Conservation (phyloP, 2,888 invertebrate genomes). For the Octodonta nipae region DNA sequence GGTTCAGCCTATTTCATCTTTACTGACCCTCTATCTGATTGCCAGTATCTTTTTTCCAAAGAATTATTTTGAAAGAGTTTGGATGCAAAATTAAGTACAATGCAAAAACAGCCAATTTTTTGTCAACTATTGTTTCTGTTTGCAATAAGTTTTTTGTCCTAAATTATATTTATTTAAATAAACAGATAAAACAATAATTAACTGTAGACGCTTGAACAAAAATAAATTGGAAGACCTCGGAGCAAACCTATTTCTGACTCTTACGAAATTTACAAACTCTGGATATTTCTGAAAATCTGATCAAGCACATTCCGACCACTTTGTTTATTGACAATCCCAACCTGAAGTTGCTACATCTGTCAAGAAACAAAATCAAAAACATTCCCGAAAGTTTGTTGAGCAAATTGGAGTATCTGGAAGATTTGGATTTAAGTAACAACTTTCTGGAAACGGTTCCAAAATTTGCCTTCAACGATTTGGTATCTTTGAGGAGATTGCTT, state of each 20-base stretch:
- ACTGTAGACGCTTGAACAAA: constrained; percentile 51
- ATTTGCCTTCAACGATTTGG: constrained; percentile 42
- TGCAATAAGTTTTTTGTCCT: constrained; percentile 4
- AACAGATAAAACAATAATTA: constrained; percentile 10
- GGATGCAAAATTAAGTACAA: no score
- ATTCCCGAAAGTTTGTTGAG: constrained; percentile 46
- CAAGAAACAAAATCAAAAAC: constrained; percentile 48
- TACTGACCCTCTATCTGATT: no score
- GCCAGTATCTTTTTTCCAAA: no score
- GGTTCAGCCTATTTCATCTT: no score
- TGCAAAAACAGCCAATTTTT: no score
- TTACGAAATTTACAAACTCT: constrained; percentile 53
- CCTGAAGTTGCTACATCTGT: constrained; percentile 50
- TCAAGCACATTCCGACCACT: constrained; percentile 43
- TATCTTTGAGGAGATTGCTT: constrained; percentile 47
- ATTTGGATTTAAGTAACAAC: constrained; percentile 59
- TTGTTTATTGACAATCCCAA: constrained; percentile 46
- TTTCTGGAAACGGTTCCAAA: constrained; percentile 46
- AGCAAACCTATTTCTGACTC: constrained; percentile 41
- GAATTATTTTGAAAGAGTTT: background rate
- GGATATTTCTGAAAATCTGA: constrained; percentile 52
- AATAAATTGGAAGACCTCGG: constrained; percentile 51
- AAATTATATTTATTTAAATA: no score
- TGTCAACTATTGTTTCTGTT: background rate
- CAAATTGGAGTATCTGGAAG: constrained; percentile 45